Percentiles rank a stretch among this genome's conserved stretches.
phyloP scores from a whole-genome alignment of 2,888 invertebrate species.

The Pseudanteris insignis region DNA sequence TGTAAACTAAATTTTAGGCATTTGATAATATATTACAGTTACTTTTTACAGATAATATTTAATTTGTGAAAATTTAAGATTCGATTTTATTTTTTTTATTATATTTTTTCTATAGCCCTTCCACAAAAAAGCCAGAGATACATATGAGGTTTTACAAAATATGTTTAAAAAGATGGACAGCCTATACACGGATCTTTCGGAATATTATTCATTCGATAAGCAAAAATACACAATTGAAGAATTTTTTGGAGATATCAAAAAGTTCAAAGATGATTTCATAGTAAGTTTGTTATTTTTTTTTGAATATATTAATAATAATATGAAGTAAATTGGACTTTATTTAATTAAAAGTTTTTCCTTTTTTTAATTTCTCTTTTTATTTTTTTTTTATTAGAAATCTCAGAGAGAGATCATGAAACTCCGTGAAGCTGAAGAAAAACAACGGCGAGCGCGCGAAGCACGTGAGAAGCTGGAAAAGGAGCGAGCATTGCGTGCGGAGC shows the following conservation, averaged over 20 bases:
- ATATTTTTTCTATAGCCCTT: constrained; percentile 70
- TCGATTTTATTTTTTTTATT: not conserved
- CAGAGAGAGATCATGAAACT: constrained; percentile 83
- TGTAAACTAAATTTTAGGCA: too few relatives aligned
- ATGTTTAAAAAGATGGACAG: constrained; percentile 95
- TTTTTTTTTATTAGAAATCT: too few relatives aligned
- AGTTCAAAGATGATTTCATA: constrained; percentile 90
- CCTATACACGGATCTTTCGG: constrained; percentile 83
- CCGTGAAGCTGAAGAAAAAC: constrained; percentile 86
- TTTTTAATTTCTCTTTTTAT: not conserved
- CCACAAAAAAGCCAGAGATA: constrained; percentile 81
- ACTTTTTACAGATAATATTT: not conserved
- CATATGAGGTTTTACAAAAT: constrained; percentile 87
- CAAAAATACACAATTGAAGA: constrained; percentile 95
- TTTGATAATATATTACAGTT: too few relatives aligned
- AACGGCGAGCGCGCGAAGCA: constrained; percentile 82
- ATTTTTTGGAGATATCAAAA: constrained; percentile 93
- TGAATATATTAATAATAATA: not conserved
- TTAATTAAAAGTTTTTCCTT: not conserved
- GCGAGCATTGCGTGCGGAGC: constrained; percentile 79
- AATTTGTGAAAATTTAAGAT: too few relatives aligned
- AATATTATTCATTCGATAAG: constrained; percentile 91
- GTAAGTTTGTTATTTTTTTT: constrained; percentile 66
- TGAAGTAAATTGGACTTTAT: not conserved
- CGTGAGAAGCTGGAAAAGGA: constrained; percentile 87